phyloP scores from a whole-genome alignment of 2,888 invertebrate species.

The Volucella inflata region DNA sequence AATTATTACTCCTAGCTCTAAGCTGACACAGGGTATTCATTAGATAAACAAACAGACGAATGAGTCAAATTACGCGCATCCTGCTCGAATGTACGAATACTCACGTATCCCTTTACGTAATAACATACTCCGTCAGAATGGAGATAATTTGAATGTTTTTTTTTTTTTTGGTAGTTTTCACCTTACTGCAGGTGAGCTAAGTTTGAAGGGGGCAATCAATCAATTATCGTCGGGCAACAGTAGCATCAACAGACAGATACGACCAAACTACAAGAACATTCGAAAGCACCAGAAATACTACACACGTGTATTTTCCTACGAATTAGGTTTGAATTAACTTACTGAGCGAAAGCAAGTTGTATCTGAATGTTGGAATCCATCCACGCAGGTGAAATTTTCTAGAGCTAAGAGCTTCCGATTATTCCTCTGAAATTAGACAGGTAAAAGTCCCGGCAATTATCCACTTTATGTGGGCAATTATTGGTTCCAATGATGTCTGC shows the following conservation, averaged over 20 bases:
- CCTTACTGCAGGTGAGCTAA: constrained; percentile 19
- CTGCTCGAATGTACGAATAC: background rate
- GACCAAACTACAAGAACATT: no score
- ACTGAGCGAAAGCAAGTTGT: constrained; percentile 48
- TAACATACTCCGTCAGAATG: constrained; percentile 12
- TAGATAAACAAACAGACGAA: constrained; percentile 59
- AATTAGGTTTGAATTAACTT: constrained; percentile 40
- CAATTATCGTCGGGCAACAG: constrained; percentile 60
- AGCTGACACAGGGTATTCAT: constrained; percentile 21
- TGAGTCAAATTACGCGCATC: constrained; percentile 51
- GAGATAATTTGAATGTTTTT: constrained; percentile 55
- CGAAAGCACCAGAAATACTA: background rate
- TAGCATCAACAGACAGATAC: constrained; percentile 15
- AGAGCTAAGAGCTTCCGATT: constrained; percentile 54
- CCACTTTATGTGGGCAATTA: constrained; percentile 68
- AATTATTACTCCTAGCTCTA: constrained; percentile 40
- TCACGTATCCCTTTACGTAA: background rate
- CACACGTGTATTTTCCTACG: constrained; percentile 15
- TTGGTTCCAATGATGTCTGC: constrained; percentile 50
- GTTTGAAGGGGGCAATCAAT: constrained; percentile 53
- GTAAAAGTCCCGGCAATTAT: constrained; percentile 58
- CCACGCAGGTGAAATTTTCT: constrained; percentile 49
- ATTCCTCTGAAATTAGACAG: constrained; percentile 40
- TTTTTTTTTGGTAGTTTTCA: constrained; percentile 43
- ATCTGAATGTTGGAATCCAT: background rate